Percentiles rank a stretch among this genome's conserved stretches.
Conservation (phyloP, 2,888 invertebrate genomes). For the Arrhopalites spinosus region DNA sequence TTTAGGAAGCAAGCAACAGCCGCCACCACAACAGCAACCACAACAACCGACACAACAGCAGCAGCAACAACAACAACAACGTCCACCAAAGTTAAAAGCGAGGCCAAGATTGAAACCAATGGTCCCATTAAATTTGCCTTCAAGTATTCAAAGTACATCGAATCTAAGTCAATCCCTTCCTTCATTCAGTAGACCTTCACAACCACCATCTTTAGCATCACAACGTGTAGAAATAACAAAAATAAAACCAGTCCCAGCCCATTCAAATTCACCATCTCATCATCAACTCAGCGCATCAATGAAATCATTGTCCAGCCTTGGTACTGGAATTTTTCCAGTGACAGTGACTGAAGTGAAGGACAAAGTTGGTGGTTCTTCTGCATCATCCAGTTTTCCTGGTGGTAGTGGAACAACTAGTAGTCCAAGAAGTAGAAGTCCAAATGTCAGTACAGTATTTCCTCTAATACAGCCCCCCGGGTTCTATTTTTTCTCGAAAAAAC, state of each 20-base stretch:
- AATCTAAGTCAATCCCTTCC: slow-evolving; percentile 16
- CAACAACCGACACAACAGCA: not conserved
- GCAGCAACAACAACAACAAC: not conserved
- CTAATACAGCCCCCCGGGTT: not conserved
- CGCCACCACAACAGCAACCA: too few relatives aligned
- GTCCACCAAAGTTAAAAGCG: slow-evolving; percentile 33
- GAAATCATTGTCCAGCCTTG: slow-evolving; percentile 35
- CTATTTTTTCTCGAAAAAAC: too few relatives aligned
- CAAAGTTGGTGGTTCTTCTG: slow-evolving; percentile 6
- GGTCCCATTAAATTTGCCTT: not conserved
- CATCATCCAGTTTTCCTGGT: not conserved
- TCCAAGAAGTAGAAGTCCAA: slow-evolving; percentile 33
- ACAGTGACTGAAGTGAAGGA: slow-evolving; percentile 50
- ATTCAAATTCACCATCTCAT: slow-evolving; percentile 20
- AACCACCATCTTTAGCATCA: not conserved
- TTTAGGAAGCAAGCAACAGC: not conserved
- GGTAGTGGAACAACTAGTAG: slow-evolving; percentile 2
- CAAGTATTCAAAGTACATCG: not conserved
- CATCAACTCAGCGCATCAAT: slow-evolving; percentile 23
- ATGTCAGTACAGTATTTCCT: slow-evolving; percentile 14
- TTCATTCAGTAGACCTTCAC: slow-evolving; percentile 19
- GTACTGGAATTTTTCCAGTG: slow-evolving; percentile 36
- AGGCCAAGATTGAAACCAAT: slow-evolving; percentile 14
- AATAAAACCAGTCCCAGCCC: slow-evolving; percentile 38
- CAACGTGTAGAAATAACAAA: slow-evolving; percentile 46